phyloP scores from a whole-genome alignment of 2,113 vertebrate species.

The Callospermophilus lateralis region DNA sequence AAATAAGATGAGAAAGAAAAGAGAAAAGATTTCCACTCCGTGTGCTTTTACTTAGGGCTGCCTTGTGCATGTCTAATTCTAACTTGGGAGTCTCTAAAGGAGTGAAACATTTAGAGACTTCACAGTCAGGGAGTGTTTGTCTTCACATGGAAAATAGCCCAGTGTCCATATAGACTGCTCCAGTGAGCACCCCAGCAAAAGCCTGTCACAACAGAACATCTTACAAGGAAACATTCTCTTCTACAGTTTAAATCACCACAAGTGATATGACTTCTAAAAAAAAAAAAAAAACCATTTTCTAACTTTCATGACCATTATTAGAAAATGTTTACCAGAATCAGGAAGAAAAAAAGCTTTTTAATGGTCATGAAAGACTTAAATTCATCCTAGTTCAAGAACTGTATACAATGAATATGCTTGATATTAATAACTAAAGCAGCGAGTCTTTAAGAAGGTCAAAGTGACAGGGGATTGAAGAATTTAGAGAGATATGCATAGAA shows the following conservation, averaged over 20 bases:
- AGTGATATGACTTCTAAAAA: not conserved
- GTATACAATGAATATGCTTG: not conserved
- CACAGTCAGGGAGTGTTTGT: not conserved
- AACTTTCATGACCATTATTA: slow-evolving; percentile 43
- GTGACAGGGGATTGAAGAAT: not conserved
- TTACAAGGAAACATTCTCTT: not conserved
- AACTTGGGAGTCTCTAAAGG: not conserved
- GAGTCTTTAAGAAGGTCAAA: slow-evolving; percentile 41
- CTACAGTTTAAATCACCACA: not conserved
- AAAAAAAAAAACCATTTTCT: not conserved
- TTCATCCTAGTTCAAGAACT: slow-evolving; percentile 5
- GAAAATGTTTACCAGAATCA: not conserved
- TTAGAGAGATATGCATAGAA: not conserved
- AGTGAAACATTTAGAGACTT: not conserved
- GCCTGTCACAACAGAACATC: not conserved
- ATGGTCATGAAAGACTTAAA: not conserved
- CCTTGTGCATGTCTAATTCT: not conserved
- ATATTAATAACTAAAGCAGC: not conserved
- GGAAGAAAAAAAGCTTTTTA: not conserved
- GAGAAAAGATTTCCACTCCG: not conserved
- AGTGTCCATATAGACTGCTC: not conserved
- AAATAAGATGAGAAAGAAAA: not conserved
- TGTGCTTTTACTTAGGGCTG: not conserved
- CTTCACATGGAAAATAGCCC: not conserved
- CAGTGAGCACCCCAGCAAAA: not conserved